phyloP scores from a whole-genome alignment of 2,888 invertebrate genomes.

The Parasteatoda lunata region DNA sequence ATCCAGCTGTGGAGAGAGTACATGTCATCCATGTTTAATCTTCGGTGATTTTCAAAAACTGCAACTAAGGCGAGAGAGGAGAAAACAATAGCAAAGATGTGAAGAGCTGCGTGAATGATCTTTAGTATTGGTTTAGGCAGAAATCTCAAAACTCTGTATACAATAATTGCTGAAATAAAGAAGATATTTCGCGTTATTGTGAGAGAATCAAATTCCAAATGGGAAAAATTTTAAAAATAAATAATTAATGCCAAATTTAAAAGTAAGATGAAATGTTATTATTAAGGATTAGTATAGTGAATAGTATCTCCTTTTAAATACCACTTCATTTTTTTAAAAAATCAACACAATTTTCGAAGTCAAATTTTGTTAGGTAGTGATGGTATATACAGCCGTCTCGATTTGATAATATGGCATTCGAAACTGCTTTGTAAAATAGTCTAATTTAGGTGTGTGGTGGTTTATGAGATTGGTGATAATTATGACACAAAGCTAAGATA shows the following conservation, averaged over 20 bases:
- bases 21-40: conserved; percentile 80
- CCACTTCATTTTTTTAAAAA: no score
- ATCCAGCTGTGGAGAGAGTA: conserved; percentile 88
- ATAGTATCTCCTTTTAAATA: no score
- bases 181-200: neutral
- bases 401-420: no score
- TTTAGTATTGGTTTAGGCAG: conserved; percentile 84
- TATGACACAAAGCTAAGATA: no score
- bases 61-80: conserved; percentile 83
- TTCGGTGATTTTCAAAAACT: conserved; percentile 83
- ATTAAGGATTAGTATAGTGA: no score
- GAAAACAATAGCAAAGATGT: conserved; percentile 81
- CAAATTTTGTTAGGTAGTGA: no score
- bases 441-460: no score
- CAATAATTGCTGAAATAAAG: conserved; percentile 81
- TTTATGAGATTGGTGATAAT: no score
- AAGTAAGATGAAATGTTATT: neutral
- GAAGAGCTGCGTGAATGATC: conserved; percentile 82
- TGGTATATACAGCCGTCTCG: no score
- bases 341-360: no score
- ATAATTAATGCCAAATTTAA: neutral
- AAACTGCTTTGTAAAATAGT: no score
- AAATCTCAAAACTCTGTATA: conserved; percentile 85
- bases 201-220: neutral
- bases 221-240: neutral